Conservation (phyloP, 2,888 invertebrate genomes). For the Hydriomena furcata region DNA sequence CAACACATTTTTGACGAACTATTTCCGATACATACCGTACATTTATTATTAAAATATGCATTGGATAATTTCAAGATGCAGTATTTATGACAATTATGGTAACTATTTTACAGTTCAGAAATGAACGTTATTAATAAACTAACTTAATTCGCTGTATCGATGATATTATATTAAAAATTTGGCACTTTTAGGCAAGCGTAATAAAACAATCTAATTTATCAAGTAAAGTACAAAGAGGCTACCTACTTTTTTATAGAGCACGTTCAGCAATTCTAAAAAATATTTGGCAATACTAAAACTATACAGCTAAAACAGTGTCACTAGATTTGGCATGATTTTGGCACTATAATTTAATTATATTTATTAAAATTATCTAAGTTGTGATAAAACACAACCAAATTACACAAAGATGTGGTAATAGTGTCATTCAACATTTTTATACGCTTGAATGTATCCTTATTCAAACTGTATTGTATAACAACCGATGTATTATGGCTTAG, state of each 20-base stretch:
- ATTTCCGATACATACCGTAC: slow-evolving; percentile 52
- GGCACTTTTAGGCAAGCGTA: slow-evolving; percentile 29
- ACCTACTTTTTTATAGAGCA: not conserved
- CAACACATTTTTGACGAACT: slow-evolving; percentile 63
- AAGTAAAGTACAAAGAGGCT: not conserved
- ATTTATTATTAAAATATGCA: slow-evolving; percentile 65
- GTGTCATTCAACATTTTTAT: too few species aligned
- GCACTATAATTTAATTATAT: slow-evolving; percentile 53
- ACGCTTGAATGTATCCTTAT: too few species aligned
- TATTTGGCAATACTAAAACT: slow-evolving; percentile 18
- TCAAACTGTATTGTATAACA: too few species aligned
- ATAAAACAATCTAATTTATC: slow-evolving; percentile 6
- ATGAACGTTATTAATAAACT: slow-evolving; percentile 3
- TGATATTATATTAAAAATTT: slow-evolving; percentile 27
- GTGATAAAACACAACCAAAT: slow-evolving; percentile 80
- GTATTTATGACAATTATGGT: slow-evolving; percentile 56
- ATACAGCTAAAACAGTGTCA: slow-evolving; percentile 4
- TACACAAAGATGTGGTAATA: slow-evolving; percentile 17
- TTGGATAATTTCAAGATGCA: slow-evolving; percentile 60
- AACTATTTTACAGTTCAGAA: slow-evolving; percentile 30
- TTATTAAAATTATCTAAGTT: slow-evolving; percentile 66
- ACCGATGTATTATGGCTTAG: too few species aligned
- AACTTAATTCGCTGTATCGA: slow-evolving; percentile 26
- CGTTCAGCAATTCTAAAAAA: not conserved
- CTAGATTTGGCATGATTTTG: slow-evolving; percentile 61